A percentile compares a stretch with the other conserved stretches of the same genome.
These are phyloP conservation scores for Tinamus major DNA, from an alignment of 2,797 vertebrate genomes.

Conservation along the genomic window DNA sequence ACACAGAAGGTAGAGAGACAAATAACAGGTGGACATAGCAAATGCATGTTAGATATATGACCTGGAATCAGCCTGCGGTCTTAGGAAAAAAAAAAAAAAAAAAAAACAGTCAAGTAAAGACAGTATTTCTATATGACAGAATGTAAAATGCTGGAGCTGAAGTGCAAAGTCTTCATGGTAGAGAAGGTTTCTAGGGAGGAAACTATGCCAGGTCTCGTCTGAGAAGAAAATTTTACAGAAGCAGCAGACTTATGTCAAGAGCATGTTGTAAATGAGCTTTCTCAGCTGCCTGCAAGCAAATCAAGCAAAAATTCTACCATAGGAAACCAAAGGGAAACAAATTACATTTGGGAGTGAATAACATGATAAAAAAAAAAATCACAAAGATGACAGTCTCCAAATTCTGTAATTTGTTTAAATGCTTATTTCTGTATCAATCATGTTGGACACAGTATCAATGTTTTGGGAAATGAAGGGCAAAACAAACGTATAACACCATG, in stretches of 20 bases:
- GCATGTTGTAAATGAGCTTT: neutral
- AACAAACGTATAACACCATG: neutral
- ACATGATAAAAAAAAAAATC: neutral
- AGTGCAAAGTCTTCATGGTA: neutral
- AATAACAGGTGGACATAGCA: neutral
- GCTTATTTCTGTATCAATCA: neutral
- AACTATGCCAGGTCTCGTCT: neutral
- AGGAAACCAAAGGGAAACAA: neutral
- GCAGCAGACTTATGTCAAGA: neutral
- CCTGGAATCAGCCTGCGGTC: neutral
- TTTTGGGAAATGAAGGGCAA: neutral
- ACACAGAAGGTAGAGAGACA: neutral
- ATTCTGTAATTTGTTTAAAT: neutral
- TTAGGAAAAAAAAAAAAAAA: neutral
- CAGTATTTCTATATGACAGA: neutral
- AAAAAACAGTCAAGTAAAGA: neutral
- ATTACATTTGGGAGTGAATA: neutral
- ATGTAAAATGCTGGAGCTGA: neutral
- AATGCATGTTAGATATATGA: neutral
- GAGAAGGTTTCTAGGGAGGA: neutral
- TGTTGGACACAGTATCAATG: neutral
- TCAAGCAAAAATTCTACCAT: neutral
- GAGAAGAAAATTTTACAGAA: conserved; percentile 4
- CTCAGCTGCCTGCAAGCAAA: neutral
- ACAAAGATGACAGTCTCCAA: neutral